A percentile compares a stretch with the other conserved stretches of the same genome.
Conservation (phyloP, 2,113 vertebrate species). For the Lophotis ruficrista region DNA sequence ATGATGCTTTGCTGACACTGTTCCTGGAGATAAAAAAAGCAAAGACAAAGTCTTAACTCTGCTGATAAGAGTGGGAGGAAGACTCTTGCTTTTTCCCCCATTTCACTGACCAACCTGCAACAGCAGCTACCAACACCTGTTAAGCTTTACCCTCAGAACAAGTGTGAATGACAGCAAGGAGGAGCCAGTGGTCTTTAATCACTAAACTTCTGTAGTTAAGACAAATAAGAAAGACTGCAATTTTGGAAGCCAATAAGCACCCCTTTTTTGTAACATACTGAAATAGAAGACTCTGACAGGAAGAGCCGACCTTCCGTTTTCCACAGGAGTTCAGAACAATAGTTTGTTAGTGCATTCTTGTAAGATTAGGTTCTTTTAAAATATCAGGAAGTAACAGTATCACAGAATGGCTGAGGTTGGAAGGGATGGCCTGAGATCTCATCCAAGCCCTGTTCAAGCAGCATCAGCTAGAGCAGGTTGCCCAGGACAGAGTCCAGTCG, state of each 20-base stretch:
- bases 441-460: neutral
- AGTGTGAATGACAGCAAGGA: neutral
- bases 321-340: neutral
- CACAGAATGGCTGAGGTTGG: neutral
- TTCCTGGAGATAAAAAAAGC: slow-evolving; percentile 9
- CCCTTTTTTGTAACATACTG: neutral
- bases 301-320: neutral
- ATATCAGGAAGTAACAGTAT: neutral
- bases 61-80: neutral
- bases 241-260: neutral
- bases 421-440: neutral
- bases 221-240: neutral
- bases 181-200: neutral
- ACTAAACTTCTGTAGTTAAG: neutral
- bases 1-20: slow-evolving; percentile 32
- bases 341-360: neutral
- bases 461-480: neutral
- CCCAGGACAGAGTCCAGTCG: neutral
- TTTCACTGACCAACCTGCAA: neutral
- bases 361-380: neutral
- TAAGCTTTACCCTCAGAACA: neutral
- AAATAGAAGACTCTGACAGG: neutral
- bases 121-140: neutral
- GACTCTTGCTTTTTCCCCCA: neutral
- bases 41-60: slow-evolving; percentile 5